These are phyloP conservation scores for Thamnaconus septentrionalis DNA, from an alignment of 2,113 vertebrate genomes.

Conservation along the genomic window DNA sequence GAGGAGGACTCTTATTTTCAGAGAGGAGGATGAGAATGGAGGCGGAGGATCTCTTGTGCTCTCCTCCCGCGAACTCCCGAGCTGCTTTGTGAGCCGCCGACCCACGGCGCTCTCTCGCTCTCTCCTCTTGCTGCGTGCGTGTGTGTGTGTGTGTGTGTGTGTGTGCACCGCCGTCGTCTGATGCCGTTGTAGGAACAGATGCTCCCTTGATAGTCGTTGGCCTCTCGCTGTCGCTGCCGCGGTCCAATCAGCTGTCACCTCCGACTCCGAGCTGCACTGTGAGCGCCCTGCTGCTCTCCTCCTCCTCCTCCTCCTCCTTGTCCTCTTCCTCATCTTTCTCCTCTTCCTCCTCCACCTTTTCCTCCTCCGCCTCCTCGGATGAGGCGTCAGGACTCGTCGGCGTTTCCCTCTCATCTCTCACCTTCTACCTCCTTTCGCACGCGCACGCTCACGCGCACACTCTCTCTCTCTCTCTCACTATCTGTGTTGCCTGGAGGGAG, in stretches of 20 bases:
- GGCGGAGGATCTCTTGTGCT: slow-evolving; percentile 65
- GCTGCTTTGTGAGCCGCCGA: slow-evolving; percentile 70
- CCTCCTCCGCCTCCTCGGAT: slow-evolving; percentile 76
- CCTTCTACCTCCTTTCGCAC: slow-evolving; percentile 41
- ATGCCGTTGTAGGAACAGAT: slow-evolving; percentile 69
- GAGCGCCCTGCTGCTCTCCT: slow-evolving; percentile 75
- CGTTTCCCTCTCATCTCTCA: slow-evolving; percentile 53
- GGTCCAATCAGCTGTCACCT: slow-evolving; percentile 91
- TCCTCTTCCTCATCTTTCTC: too few relatives aligned
- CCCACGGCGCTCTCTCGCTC: slow-evolving; percentile 40
- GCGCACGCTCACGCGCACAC: slow-evolving; percentile 22
- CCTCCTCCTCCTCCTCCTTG: too few relatives aligned
- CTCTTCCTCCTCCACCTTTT: slow-evolving; percentile 50
- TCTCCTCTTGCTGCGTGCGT: slow-evolving; percentile 35
- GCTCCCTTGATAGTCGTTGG: slow-evolving; percentile 75
- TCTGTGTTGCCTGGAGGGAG: slow-evolving; percentile 75
- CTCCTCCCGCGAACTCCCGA: slow-evolving; percentile 55
- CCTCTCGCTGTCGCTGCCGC: slow-evolving; percentile 84
- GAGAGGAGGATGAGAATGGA: slow-evolving; percentile 49
- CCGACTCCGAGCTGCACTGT: slow-evolving; percentile 86
- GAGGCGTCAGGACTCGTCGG: slow-evolving; percentile 83
- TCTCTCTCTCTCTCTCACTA: slow-evolving; percentile 63
- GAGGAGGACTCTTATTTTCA: slow-evolving; percentile 62
- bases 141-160: slow-evolving; percentile 45
- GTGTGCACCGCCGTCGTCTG: slow-evolving; percentile 44